phyloP scores from a whole-genome alignment of 2,888 invertebrate genomes.

The Rhagium mordax region DNA sequence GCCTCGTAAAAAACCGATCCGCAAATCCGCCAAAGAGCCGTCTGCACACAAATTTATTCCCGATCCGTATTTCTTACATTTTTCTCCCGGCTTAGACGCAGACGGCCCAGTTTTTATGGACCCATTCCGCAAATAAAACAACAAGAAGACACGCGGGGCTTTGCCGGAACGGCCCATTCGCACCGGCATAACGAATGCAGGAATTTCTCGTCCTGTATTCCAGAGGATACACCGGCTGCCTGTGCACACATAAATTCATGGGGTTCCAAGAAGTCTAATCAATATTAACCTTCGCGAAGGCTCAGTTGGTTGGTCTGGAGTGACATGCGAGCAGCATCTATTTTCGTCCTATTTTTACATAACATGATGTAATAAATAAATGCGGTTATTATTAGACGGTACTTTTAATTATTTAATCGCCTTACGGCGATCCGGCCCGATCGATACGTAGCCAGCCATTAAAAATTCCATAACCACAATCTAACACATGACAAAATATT shows the following conservation, averaged over 20 bases:
- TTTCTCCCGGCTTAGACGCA: too few relatives aligned
- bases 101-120: too few relatives aligned
- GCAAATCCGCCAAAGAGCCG: too few relatives aligned
- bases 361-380: neutral
- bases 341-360: neutral
- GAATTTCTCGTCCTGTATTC: conserved; percentile 7
- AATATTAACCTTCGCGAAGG: conserved; percentile 49
- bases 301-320: neutral
- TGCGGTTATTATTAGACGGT: neutral
- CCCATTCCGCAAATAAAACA: too few relatives aligned
- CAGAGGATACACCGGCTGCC: conserved; percentile 32
- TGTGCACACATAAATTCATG: conserved; percentile 41
- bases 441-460: too few relatives aligned
- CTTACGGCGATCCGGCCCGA: too few relatives aligned
- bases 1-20: too few relatives aligned
- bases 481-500: too few relatives aligned
- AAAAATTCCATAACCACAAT: too few relatives aligned
- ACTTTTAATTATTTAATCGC: too few relatives aligned
- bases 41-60: too few relatives aligned
- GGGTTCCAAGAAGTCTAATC: conserved; percentile 56
- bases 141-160: neutral
- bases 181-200: neutral
- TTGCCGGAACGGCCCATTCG: neutral
- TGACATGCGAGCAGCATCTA: neutral
- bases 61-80: too few relatives aligned